These are phyloP conservation scores for Coccyzus lansbergi DNA, from an alignment of 2,797 vertebrate genomes.

Conservation along the genomic window DNA sequence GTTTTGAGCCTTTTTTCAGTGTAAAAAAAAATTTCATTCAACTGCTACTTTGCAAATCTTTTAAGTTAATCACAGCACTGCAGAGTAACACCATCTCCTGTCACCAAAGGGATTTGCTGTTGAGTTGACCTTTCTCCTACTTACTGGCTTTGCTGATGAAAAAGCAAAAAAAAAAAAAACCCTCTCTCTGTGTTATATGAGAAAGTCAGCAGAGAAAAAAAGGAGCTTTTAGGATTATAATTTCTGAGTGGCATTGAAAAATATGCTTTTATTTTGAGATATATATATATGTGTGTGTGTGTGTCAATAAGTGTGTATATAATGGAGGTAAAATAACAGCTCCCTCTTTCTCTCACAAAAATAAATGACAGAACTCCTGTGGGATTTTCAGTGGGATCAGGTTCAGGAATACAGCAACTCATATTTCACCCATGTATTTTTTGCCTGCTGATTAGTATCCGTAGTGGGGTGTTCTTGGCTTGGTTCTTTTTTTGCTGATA, in stretches of 20 bases:
- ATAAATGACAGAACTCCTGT: not conserved
- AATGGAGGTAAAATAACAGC: not conserved
- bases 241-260: not conserved
- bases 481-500: slow-evolving; percentile 1
- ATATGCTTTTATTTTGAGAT: not conserved
- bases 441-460: not conserved
- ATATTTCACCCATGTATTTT: not conserved
- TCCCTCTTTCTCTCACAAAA: not conserved
- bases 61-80: not conserved
- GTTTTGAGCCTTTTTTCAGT: not conserved
- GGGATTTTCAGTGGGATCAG: not conserved
- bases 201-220: not conserved
- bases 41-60: not conserved
- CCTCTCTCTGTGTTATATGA: not conserved
- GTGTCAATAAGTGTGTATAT: not conserved
- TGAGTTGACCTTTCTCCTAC: slow-evolving; percentile 60
- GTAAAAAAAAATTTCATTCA: not conserved
- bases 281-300: not conserved
- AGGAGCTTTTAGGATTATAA: not conserved
- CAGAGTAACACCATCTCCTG: not conserved
- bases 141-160: slow-evolving; percentile 17
- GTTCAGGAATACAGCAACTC: not conserved
- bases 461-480: not conserved
- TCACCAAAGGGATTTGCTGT: not conserved
- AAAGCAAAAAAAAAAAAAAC: not conserved